Conservation (phyloP, 1,140 invertebrate species). For the Holotrichia oblita region DNA sequence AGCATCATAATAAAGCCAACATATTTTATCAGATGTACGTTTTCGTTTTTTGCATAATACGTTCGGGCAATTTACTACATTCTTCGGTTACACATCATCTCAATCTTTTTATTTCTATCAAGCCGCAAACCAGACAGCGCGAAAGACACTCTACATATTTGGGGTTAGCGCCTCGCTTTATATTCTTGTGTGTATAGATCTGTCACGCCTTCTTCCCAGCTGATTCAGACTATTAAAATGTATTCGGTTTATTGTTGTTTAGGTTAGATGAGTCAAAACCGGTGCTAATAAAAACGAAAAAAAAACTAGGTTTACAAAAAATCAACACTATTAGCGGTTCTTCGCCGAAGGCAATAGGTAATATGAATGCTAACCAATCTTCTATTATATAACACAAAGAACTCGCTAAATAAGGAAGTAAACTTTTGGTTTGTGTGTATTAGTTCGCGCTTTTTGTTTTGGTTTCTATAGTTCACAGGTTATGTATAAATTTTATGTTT, state of each 20-base stretch:
- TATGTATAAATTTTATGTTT: neutral
- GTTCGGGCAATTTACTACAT: neutral
- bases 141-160: neutral
- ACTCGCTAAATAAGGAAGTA: neutral
- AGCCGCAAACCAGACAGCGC: neutral
- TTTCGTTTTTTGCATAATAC: neutral
- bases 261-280: neutral
- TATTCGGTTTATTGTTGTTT: neutral
- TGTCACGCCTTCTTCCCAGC: neutral
- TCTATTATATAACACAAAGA: neutral
- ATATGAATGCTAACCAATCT: neutral
- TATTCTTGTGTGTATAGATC: neutral
- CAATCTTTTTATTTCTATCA: neutral
- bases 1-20: neutral
- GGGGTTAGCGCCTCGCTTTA: neutral
- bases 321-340: neutral
- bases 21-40: neutral
- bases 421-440: neutral
- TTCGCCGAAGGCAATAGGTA: neutral
- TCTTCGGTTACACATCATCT: conserved; percentile 7
- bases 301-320: neutral
- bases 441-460: neutral
- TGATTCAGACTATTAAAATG: conserved; percentile 4
- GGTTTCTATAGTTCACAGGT: neutral
- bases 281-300: neutral